phyloP scores from a whole-genome alignment of 2,888 invertebrate species.

The Idaea straminata region DNA sequence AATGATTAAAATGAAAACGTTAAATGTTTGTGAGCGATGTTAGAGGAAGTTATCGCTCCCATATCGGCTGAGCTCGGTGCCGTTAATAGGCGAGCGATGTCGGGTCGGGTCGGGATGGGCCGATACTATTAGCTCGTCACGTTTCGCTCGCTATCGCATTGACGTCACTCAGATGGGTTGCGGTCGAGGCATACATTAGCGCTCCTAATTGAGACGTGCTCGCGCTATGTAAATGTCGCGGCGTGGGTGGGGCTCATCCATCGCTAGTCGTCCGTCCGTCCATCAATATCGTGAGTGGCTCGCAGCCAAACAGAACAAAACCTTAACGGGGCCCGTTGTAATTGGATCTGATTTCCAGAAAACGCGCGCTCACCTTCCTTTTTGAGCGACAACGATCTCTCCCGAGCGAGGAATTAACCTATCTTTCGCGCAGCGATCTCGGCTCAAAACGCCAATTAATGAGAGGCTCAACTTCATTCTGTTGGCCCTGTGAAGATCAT shows the following conservation, averaged over 20 bases:
- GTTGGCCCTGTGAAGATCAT: slow-evolving; percentile 79
- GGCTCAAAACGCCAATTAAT: slow-evolving; percentile 80
- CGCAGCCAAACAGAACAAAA: slow-evolving; percentile 76
- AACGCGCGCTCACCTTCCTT: slow-evolving; percentile 76
- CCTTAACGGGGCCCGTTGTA: slow-evolving; percentile 76
- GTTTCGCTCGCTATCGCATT: slow-evolving; percentile 71
- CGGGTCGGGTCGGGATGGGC: slow-evolving; percentile 54
- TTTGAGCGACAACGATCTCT: slow-evolving; percentile 78
- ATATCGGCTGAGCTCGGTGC: slow-evolving; percentile 71
- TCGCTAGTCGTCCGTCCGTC: slow-evolving; percentile 68
- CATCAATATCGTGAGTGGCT: slow-evolving; percentile 70
- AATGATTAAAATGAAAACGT: slow-evolving; percentile 48
- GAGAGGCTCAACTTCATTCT: slow-evolving; percentile 81
- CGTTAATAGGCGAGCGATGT: slow-evolving; percentile 69
- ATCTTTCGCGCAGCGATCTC: slow-evolving; percentile 79
- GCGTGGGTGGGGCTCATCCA: slow-evolving; percentile 72
- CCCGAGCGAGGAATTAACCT: slow-evolving; percentile 78
- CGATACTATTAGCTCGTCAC: slow-evolving; percentile 77
- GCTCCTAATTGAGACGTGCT: slow-evolving; percentile 80
- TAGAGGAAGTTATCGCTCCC: slow-evolving; percentile 41
- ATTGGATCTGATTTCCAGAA: slow-evolving; percentile 81
- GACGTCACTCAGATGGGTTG: slow-evolving; percentile 73
- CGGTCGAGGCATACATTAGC: slow-evolving; percentile 80
- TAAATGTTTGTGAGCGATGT: slow-evolving; percentile 24
- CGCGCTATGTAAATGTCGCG: slow-evolving; percentile 76